A percentile compares a stretch with the other conserved stretches of the same genome.
Conservation (phyloP, 2,113 vertebrate genomes). For the Otus sunia region DNA sequence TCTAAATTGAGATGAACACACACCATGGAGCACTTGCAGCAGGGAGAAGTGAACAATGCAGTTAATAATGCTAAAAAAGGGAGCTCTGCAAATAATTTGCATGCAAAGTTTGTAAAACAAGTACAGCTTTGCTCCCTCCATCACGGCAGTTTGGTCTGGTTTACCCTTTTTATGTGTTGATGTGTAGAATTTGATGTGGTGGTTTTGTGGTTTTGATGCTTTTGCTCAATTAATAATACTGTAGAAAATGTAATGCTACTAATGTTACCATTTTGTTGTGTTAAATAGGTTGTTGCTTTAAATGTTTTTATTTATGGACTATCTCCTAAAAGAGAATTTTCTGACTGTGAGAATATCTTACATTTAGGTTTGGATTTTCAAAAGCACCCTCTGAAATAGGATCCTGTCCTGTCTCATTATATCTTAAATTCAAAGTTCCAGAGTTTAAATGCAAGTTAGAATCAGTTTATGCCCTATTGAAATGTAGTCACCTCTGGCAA, state of each 20-base stretch:
- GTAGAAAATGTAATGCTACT: neutral
- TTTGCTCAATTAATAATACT: neutral
- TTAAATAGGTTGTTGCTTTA: neutral
- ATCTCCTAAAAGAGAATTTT: neutral
- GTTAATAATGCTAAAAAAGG: neutral
- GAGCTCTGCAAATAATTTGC: neutral
- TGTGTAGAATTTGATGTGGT: neutral
- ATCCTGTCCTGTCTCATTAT: neutral
- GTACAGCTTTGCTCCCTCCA: neutral
- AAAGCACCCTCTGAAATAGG: neutral
- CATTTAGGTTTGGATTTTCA: neutral
- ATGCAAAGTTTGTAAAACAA: neutral
- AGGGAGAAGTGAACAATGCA: neutral
- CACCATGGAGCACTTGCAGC: rapidly evolving
- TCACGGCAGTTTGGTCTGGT: neutral
- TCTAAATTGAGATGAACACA: neutral
- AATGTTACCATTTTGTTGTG: neutral
- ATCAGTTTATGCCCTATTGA: neutral
- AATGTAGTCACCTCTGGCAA: neutral
- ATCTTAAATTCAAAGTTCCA: neutral
- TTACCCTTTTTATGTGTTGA: neutral
- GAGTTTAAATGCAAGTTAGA: neutral
- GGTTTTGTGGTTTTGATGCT: neutral
- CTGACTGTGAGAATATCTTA: neutral
- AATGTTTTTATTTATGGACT: neutral